Conservation (phyloP, 2,888 invertebrate genomes). For the Caenorhabditis sp. region DNA sequence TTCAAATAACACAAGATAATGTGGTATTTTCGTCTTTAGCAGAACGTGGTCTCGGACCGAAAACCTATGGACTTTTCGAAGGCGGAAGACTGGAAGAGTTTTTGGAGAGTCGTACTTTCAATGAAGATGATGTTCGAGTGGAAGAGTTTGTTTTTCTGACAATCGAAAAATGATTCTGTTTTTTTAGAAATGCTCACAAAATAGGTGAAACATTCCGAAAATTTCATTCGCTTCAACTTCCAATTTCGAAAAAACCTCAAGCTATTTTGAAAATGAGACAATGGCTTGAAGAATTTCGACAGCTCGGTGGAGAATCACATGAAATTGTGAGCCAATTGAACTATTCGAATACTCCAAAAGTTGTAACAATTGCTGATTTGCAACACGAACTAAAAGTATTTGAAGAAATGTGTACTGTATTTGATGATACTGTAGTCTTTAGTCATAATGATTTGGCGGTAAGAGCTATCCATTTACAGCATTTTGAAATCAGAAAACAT, state of each 20-base stretch:
- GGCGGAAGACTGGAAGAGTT: conserved; percentile 94
- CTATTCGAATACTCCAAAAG: conserved; percentile 6
- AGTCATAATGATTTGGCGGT: conserved; percentile 29
- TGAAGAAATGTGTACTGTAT: conserved; percentile 13
- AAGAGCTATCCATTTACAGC: not conserved
- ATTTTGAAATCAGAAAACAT: not conserved
- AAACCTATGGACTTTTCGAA: conserved; percentile 90
- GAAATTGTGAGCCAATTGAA: conserved; percentile 10
- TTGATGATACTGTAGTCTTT: conserved; percentile 25
- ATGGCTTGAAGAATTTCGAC: conserved; percentile 12
- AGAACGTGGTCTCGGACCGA: conserved; percentile 89
- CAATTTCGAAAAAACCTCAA: conserved; percentile 16
- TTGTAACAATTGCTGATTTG: conserved; percentile 9
- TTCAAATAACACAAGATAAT: conserved; percentile 84
- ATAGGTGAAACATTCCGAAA: conserved; percentile 8
- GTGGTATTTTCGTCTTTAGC: conserved; percentile 92
- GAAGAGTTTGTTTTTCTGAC: not conserved
- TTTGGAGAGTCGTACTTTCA: conserved; percentile 76
- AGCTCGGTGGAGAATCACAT: conserved; percentile 11
- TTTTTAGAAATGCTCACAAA: not conserved
- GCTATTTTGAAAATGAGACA: conserved; percentile 7
- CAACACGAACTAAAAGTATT: conserved; percentile 15
- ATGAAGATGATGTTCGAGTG: conserved; percentile 4
- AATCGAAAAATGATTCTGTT: not conserved
- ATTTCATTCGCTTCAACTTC: conserved; percentile 19